Evolutionary conservation across 2,888 invertebrate genomes (phyloP).

Genomic region (Phyllotreta striolata): DNA sequence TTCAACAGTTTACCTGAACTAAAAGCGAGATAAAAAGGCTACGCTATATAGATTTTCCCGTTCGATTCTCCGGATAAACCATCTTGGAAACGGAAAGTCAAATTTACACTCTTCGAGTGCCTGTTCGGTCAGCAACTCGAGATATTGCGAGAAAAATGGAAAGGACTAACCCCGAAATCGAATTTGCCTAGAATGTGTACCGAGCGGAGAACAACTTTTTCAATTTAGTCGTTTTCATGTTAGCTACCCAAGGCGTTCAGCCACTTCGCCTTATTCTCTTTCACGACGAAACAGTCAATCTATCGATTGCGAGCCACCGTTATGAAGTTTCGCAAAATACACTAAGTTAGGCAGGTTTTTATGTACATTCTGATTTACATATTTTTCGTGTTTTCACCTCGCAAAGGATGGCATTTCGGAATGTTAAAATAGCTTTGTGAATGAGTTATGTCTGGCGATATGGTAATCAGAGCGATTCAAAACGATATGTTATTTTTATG

Average conservation of each 20-base stretch:
- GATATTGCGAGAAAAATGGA: constrained; percentile 24
- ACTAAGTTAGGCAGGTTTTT: constrained; percentile 18
- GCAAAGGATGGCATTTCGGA: constrained; percentile 13
- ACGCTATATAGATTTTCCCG: not conserved
- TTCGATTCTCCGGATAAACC: not conserved
- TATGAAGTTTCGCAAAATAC: constrained; percentile 14
- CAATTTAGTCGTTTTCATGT: constrained; percentile 25
- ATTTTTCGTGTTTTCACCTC: constrained; percentile 23
- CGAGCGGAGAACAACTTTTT: constrained; percentile 24
- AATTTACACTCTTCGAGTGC: constrained; percentile 7
- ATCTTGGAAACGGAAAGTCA: not conserved
- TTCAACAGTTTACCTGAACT: too few species aligned
- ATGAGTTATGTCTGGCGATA: constrained; percentile 7
- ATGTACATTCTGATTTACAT: constrained; percentile 21
- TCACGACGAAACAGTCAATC: constrained; percentile 3
- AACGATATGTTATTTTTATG: constrained; percentile 20
- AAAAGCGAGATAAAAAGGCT: too few species aligned
- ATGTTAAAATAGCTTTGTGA: constrained; percentile 10
- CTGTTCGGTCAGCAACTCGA: constrained; percentile 22
- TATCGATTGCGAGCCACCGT: constrained; percentile 13
- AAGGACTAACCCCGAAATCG: constrained; percentile 22
- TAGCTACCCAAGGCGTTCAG: constrained; percentile 5
- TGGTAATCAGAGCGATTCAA: constrained; percentile 4
- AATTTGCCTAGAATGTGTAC: constrained; percentile 24
- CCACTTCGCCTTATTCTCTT: constrained; percentile 7